phyloP scores from a whole-genome alignment of 2,113 vertebrate species.

The Eulacestoma nigropectus region DNA sequence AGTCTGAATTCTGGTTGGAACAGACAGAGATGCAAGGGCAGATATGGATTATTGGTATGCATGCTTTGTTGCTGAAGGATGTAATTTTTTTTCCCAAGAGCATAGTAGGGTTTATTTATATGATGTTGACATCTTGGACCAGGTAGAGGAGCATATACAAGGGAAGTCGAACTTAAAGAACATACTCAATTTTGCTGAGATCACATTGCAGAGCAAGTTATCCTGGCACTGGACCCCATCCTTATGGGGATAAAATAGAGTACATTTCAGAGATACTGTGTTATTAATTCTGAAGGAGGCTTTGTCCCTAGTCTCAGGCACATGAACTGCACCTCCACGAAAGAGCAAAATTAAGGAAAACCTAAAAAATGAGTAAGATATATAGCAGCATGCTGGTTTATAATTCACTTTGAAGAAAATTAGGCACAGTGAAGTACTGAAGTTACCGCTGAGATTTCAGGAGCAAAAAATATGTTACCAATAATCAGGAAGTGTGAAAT shows the following conservation, averaged over 20 bases:
- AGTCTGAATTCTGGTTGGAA: not conserved
- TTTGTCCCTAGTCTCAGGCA: not conserved
- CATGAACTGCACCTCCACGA: not conserved
- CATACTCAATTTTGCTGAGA: not conserved
- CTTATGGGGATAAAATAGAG: not conserved
- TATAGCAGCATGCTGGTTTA: not conserved
- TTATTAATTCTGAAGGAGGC: not conserved
- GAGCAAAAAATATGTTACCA: no score
- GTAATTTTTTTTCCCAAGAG: not conserved
- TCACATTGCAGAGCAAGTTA: not conserved
- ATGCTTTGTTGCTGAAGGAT: not conserved
- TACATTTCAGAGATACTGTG: not conserved
- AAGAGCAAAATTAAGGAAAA: not conserved
- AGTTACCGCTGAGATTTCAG: not conserved
- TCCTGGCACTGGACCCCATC: not conserved
- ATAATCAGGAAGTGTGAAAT: not conserved
- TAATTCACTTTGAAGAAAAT: not conserved
- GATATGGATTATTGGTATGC: not conserved
- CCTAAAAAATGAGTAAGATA: not conserved
- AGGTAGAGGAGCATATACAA: not conserved
- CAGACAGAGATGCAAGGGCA: not conserved
- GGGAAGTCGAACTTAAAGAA: not conserved
- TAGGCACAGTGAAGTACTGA: not conserved
- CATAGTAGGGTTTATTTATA: not conserved
- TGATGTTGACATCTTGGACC: not conserved